Conservation (phyloP, 2,113 vertebrate genomes). For the Ibidorhyncha struthersii region DNA sequence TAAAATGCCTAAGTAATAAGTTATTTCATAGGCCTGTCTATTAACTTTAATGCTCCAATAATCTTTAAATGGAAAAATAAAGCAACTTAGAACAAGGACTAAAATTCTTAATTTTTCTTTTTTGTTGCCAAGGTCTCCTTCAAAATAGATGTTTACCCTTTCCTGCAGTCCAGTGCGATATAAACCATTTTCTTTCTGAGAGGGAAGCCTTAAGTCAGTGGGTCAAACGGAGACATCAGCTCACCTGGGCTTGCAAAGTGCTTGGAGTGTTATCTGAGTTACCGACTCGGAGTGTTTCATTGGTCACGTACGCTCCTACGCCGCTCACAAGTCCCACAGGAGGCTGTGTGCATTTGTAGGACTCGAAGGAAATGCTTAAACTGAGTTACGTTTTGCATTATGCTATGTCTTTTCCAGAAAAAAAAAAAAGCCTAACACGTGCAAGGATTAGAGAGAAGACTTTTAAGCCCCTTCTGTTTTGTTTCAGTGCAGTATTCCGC, state of each 20-base stretch:
- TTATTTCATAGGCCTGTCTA: background rate
- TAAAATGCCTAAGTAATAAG: background rate
- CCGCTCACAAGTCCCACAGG: background rate
- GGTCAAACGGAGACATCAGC: background rate
- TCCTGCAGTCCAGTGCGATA: background rate
- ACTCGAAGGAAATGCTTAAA: background rate
- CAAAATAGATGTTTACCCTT: background rate
- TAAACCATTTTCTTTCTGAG: background rate
- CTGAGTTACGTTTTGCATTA: background rate
- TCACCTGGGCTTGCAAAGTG: rapidly evolving
- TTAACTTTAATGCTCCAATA: background rate
- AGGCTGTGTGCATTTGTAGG: background rate
- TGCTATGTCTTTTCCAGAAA: slow-evolving; percentile 4
- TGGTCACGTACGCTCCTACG: background rate
- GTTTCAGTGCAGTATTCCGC: background rate
- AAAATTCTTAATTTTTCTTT: background rate
- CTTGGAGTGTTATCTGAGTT: rapidly evolving
- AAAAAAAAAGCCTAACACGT: background rate
- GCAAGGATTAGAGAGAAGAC: background rate
- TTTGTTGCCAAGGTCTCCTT: background rate
- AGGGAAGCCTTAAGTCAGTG: background rate
- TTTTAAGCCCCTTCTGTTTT: slow-evolving; percentile 7
- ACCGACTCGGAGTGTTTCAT: rapidly evolving
- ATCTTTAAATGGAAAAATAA: background rate
- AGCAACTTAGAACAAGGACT: background rate